Base-by-base conservation (phyloP, 2,797 vertebrate species). In the Coreius guichenoti region DNA sequence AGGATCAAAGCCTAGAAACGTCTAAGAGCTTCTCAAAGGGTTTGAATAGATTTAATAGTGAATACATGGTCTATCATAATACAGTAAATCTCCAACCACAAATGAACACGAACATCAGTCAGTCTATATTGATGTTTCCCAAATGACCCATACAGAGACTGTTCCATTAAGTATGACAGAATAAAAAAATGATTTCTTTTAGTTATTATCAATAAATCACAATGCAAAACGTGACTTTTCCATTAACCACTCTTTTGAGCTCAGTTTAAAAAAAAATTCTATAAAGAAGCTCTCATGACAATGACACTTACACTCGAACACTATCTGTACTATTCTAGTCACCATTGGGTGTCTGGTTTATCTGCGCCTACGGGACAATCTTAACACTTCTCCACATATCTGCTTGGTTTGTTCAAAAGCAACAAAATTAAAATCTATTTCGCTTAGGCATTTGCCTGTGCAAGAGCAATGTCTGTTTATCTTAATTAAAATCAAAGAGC, bases 401-500 rank as follows among this genome's bases (percentile, higher is more conserved):
- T 79, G 84, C 51, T 67, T 80, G 73, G 80, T 76, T 87, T 47
- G 14, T 70, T 82, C 65, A 73, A 78, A 56, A 73, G 83, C 47
- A 83, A 84, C 36, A 39, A 77, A 86, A 83, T 54, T 14, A 84
- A 76, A 83, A 73, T 78, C 12, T 78, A 67, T 45, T 56, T 29
- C 1, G 17, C 58, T 75, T 56, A 63, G 89, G 90, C 92, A 88
- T 86, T 88, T 54, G 74, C 7, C 14, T 86, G 83, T 88, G 72
- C 87, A 81, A 86, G 83, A 83, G 84, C 82, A 63, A 75, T 78
- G 49, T 33, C 82, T 76, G 80, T 96, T 94, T 96, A 97, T 97
- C 95, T 97, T 97, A 98, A 97, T 97, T 98, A 96, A 97, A 97
- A 97, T 97, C 96, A 93, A 90, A 95, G 93, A 92, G 93, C 88